Base-by-base conservation (phyloP, 1,140 invertebrate genomes). In the Cotesia vestalis region DNA sequence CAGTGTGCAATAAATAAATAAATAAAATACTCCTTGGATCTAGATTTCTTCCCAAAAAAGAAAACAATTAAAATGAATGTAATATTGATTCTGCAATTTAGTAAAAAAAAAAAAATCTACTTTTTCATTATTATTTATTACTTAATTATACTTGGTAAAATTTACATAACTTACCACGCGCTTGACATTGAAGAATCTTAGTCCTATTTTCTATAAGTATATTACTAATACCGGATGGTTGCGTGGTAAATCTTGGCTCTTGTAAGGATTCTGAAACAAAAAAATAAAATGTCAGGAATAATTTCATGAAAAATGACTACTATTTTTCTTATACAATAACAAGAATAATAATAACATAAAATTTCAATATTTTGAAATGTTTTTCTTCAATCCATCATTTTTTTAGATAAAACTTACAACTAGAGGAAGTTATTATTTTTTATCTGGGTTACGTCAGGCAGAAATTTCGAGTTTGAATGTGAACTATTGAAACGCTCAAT, bases 141-240 rank as follows among this genome's bases (percentile, higher is more conserved):
- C 4, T 55, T 17, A 11, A 11, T 55, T 12, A 6, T 20, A 55
- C 2, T 20, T 51, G 5, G 72, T 59, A 34, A 27, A 64, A 76
- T 20, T 34, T 35, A 17, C 20, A 8, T 14, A 17, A 51, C 46
- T 92, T 89, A 95, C 94, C 94, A 85, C 92, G 88, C 17, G 94
- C 94, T 85, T 94, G 93, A 85, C 94, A 96, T 84, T 96, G 94
- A 70, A 96, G 89, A 84, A 96, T 95, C 90, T 96, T 96, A 11
- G 92, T 95, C 74, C 92, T 90, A 81, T 93, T 94, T 88, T 95
- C 94, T 81, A 91, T 92, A 77, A 95, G 93, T 80, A 95, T 92
- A 81, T 91, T 94, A 75, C 93, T 93, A 73, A 93, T 93, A 51
- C 92, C 91, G 36, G 93, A 93, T 12, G 94, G 94, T 79, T 94